Evolutionary conservation across 2,797 vertebrate genomes (phyloP).

Genomic region (Distichodus sexfasciatus): DNA sequence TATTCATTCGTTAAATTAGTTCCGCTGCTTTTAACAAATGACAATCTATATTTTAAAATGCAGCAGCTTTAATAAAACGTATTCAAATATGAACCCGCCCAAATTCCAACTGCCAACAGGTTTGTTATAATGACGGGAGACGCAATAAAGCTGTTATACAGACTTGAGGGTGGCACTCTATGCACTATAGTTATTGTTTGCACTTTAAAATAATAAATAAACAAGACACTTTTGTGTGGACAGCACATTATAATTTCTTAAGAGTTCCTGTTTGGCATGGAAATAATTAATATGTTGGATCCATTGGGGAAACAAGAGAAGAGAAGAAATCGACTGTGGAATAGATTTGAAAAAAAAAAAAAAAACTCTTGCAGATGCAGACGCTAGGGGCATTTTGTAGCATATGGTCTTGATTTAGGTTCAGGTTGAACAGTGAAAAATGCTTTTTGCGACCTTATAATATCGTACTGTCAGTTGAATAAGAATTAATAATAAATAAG

Average conservation of each 20-base stretch:
- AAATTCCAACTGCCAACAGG: conserved; percentile 5
- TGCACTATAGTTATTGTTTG: neutral
- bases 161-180: too few relatives aligned
- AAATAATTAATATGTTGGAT: neutral
- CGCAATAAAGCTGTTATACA: too few relatives aligned
- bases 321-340: conserved; percentile 13
- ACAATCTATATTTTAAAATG: neutral
- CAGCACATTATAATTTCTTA: neutral
- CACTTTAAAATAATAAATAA: neutral
- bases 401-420: conserved; percentile 36
- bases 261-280: neutral
- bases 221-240: too few relatives aligned
- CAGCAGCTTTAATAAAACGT: too few relatives aligned
- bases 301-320: neutral
- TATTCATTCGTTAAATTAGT: neutral
- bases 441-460: conserved; percentile 22
- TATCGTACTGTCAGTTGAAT: conserved; percentile 4
- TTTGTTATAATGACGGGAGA: too few relatives aligned
- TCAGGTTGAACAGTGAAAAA: conserved; percentile 28
- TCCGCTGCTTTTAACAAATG: neutral
- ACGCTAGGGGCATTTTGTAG: conserved; percentile 34
- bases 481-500: conserved; percentile 22
- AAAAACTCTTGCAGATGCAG: conserved; percentile 38
- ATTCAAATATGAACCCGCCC: neutral
- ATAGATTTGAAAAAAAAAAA: too few relatives aligned